These are phyloP conservation scores for Drymodes brunneopygia DNA, from an alignment of 2,113 vertebrate species.

Conservation along the genomic window DNA sequence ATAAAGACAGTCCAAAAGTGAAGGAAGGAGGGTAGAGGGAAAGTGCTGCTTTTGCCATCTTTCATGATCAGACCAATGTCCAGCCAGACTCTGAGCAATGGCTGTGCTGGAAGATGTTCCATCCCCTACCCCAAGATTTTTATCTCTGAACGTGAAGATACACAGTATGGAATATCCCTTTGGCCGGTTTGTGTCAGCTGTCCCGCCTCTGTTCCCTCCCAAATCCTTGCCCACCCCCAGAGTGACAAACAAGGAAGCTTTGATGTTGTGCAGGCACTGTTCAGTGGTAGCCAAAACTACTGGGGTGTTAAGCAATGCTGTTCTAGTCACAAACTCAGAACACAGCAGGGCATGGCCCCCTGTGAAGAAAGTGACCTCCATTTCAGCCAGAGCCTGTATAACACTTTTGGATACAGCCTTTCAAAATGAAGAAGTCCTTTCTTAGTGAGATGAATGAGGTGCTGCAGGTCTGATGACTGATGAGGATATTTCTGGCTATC, in stretches of 20 bases:
- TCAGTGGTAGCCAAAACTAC: not conserved
- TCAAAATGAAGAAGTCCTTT: not conserved
- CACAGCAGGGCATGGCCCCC: not conserved
- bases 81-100: not conserved
- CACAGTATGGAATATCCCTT: not conserved
- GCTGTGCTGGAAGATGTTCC: not conserved
- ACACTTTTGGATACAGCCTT: not conserved
- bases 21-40: not conserved
- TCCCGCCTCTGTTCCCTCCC: not conserved
- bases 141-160: not conserved
- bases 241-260: not conserved
- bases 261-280: not conserved
- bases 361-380: not conserved
- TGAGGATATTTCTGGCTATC: not conserved
- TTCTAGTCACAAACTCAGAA: not conserved
- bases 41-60: accelerated
- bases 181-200: accelerated
- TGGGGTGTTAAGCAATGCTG: not conserved
- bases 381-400: not conserved
- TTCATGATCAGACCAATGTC: accelerated
- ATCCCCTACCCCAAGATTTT: not conserved
- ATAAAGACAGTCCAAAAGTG: not conserved
- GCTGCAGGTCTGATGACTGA: not conserved
- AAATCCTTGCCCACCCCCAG: not conserved
- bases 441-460: not conserved